Percentiles rank a stretch among this genome's conserved stretches.
These are phyloP conservation scores for Trachymyrmex cornetzi DNA, from an alignment of 1,140 invertebrate species.

Conservation along the genomic window DNA sequence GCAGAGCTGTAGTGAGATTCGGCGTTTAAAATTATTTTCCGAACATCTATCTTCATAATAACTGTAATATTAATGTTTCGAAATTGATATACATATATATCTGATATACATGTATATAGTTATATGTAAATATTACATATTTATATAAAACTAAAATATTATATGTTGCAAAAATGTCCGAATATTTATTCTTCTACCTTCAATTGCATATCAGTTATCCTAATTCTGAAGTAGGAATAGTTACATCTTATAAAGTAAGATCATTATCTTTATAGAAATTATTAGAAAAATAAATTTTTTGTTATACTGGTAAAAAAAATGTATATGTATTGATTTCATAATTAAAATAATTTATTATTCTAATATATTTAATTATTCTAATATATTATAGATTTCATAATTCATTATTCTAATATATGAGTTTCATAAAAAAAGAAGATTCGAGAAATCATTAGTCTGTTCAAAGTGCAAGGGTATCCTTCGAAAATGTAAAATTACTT, in stretches of 20 bases:
- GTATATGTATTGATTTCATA: not conserved
- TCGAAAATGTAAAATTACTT: constrained; percentile 22
- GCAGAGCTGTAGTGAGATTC: constrained; percentile 65
- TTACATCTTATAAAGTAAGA: not conserved
- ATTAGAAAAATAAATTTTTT: not conserved
- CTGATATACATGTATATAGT: too few species aligned
- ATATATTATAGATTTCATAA: too few species aligned
- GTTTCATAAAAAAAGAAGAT: not conserved
- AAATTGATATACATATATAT: not conserved
- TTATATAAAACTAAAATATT: not conserved
- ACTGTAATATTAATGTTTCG: not conserved
- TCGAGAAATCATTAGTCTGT: not conserved
- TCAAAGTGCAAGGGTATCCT: not conserved
- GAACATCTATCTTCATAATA: not conserved
- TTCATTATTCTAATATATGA: not conserved
- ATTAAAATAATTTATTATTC: not conserved
- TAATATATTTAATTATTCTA: not conserved
- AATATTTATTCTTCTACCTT: not conserved
- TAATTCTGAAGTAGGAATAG: not conserved
- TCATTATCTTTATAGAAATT: not conserved
- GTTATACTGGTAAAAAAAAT: not conserved
- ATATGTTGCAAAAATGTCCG: not conserved
- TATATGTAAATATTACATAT: too few species aligned
- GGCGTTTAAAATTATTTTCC: not conserved
- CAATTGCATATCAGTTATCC: not conserved